Conservation (phyloP, 2,888 invertebrate species). For the Lasius fuliginosus region DNA sequence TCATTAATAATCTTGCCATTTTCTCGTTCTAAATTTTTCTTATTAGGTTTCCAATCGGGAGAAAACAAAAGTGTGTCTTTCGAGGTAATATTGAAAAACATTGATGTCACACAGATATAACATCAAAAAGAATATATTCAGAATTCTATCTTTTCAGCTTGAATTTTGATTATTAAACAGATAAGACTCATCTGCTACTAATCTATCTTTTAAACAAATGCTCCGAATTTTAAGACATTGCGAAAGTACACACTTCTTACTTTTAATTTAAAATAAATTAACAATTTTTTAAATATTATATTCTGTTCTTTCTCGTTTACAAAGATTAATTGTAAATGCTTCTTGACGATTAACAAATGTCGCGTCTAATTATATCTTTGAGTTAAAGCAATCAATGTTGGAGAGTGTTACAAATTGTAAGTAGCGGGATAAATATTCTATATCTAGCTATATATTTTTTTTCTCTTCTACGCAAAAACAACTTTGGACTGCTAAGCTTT, state of each 20-base stretch:
- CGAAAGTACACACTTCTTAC: too few species aligned
- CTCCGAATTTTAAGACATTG: not conserved
- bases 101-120: not conserved
- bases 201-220: not conserved
- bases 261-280: too few species aligned
- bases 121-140: not conserved
- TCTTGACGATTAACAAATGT: not conserved
- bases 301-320: too few species aligned
- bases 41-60: conserved; percentile 3
- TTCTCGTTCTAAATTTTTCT: conserved; percentile 44
- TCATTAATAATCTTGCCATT: conserved; percentile 65
- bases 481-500: not conserved
- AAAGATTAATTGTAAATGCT: not conserved
- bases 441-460: not conserved
- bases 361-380: not conserved
- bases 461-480: not conserved
- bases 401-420: not conserved
- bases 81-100: not conserved
- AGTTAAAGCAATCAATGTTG: not conserved
- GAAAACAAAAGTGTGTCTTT: not conserved
- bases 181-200: not conserved
- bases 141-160: not conserved
- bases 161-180: not conserved
- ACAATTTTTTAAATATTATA: too few species aligned
- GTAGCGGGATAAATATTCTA: not conserved